phyloP scores from a whole-genome alignment of 2,888 invertebrate species.

The Pristionchus mayeri region DNA sequence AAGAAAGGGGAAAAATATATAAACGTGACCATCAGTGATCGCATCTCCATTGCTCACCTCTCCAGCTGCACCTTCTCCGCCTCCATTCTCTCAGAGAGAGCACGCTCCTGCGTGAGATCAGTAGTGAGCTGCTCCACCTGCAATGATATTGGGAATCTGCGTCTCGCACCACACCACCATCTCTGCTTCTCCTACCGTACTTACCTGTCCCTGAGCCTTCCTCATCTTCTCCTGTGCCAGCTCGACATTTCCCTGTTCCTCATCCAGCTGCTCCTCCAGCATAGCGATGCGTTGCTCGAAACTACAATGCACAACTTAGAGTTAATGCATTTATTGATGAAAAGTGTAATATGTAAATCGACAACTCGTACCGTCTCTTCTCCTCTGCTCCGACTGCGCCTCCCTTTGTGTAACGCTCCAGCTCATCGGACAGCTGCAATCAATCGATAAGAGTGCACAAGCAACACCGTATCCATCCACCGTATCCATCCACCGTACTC shows the following conservation, averaged over 20 bases:
- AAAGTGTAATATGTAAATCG: background rate
- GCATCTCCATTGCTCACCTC: slow-evolving; percentile 77
- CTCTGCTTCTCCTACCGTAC: background rate
- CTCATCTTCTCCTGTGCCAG: slow-evolving; percentile 87
- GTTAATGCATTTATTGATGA: no score
- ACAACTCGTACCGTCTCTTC: slow-evolving; percentile 34
- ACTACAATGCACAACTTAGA: background rate
- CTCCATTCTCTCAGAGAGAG: slow-evolving; percentile 83
- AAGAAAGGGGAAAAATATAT: background rate
- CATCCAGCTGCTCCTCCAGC: slow-evolving; percentile 95
- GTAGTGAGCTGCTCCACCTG: slow-evolving; percentile 56
- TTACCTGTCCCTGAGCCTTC: slow-evolving; percentile 83
- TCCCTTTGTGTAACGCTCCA: slow-evolving; percentile 76
- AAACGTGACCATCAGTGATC: background rate
- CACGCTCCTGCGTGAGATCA: slow-evolving; percentile 62
- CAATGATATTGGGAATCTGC: no score
- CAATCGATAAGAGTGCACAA: background rate
- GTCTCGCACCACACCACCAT: no score
- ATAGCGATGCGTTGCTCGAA: slow-evolving; percentile 90
- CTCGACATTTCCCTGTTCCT: slow-evolving; percentile 92
- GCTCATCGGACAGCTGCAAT: slow-evolving; percentile 86
- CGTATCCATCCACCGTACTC: background rate
- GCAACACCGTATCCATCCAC: background rate
- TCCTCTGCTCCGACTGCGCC: slow-evolving; percentile 44
- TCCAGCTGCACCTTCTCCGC: slow-evolving; percentile 87